Conservation (phyloP, 2,113 vertebrate genomes). For the Ciconia boyciana region DNA sequence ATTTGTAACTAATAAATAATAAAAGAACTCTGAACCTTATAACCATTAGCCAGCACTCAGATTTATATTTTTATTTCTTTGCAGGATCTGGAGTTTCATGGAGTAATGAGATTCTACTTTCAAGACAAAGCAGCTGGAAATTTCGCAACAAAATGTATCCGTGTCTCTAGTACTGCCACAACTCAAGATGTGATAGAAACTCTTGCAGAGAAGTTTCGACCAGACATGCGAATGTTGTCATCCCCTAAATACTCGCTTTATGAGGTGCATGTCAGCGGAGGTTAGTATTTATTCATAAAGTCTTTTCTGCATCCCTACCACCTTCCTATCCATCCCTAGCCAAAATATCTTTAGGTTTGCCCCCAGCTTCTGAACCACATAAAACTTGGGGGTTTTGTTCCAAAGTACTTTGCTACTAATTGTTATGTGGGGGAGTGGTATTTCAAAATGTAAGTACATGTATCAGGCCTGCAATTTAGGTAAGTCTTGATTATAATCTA, state of each 20-base stretch:
- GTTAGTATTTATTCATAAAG: slow-evolving; percentile 74
- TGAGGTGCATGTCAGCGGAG: slow-evolving; percentile 97
- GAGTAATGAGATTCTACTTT: slow-evolving; percentile 99
- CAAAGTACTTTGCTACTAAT: not conserved
- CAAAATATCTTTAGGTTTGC: not conserved
- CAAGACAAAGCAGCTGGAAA: slow-evolving; percentile 98
- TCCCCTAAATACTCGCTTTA: slow-evolving; percentile 96
- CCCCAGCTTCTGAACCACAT: not conserved
- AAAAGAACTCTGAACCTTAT: not conserved
- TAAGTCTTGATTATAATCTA: not conserved
- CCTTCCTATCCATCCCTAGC: not conserved
- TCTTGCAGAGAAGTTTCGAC: slow-evolving; percentile 95
- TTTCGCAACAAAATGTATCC: slow-evolving; percentile 97
- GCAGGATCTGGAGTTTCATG: slow-evolving; percentile 97
- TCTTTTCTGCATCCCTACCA: not conserved
- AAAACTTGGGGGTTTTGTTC: not conserved
- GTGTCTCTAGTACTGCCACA: slow-evolving; percentile 96
- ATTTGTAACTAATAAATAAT: not conserved
- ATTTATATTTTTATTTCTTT: slow-evolving; percentile 23
- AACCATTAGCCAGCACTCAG: not conserved
- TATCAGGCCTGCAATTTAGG: not conserved
- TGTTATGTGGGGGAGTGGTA: not conserved
- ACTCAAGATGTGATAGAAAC: slow-evolving; percentile 99
- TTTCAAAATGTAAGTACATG: not conserved
- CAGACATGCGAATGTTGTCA: slow-evolving; percentile 98